Conservation (phyloP, 2,113 vertebrate genomes). For the Oncorhynchus nerka region DNA sequence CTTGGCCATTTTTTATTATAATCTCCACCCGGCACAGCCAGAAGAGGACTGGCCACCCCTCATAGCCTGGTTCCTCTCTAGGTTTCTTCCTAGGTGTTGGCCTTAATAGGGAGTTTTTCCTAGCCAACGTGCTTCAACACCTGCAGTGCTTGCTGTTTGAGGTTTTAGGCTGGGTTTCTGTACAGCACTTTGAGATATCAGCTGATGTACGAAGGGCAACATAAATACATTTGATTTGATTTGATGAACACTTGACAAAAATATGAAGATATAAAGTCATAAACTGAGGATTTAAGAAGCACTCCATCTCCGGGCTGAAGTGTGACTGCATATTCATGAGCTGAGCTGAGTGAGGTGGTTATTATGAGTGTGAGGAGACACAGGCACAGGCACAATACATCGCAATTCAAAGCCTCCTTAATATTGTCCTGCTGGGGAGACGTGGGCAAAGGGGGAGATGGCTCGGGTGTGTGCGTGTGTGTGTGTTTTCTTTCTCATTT, state of each 20-base stretch:
- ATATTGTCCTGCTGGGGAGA: slow-evolving; percentile 2
- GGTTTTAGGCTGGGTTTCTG: too few relatives aligned
- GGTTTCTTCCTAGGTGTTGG: too few relatives aligned
- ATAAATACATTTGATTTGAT: neutral
- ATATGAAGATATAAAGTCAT: too few relatives aligned
- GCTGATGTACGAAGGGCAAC: too few relatives aligned
- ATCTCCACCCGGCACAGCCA: too few relatives aligned
- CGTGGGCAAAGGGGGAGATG: neutral
- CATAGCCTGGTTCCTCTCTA: too few relatives aligned
- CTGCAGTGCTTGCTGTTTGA: too few relatives aligned
- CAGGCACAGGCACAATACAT: slow-evolving; percentile 26
- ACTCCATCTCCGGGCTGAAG: slow-evolving; percentile 29
- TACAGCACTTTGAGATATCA: too few relatives aligned
- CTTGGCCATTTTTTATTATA: too few relatives aligned
- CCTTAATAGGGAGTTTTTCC: too few relatives aligned
- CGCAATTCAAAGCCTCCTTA: slow-evolving; percentile 22
- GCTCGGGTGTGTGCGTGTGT: neutral
- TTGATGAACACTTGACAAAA: slow-evolving; percentile 11
- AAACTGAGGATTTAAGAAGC: slow-evolving; percentile 43
- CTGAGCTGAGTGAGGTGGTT: slow-evolving; percentile 24
- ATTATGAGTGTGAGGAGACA: slow-evolving; percentile 37
- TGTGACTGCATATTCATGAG: slow-evolving; percentile 57
- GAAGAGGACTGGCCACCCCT: too few relatives aligned
- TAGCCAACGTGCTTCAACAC: too few relatives aligned
- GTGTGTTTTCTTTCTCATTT: neutral